These are phyloP conservation scores for Penaeus japonicus DNA, from an alignment of 1,140 invertebrate species.

Conservation along the genomic window DNA sequence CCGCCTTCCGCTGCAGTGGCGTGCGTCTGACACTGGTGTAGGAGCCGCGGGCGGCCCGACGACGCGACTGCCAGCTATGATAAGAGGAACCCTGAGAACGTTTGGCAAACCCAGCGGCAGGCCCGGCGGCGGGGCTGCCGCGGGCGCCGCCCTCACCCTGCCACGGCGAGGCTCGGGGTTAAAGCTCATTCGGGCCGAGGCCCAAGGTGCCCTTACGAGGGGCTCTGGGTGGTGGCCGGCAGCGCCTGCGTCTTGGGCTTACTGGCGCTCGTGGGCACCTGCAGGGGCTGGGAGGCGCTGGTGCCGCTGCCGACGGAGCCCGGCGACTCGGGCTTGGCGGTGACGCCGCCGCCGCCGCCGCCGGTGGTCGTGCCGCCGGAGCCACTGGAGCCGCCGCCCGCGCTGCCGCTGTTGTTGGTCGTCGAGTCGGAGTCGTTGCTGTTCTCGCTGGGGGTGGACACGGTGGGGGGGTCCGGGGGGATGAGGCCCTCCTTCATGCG, in stretches of 20 bases:
- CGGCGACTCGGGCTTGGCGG: constrained; percentile 37
- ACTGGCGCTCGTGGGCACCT: constrained; percentile 34
- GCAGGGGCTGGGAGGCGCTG: constrained; percentile 39
- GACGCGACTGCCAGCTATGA: constrained; percentile 10
- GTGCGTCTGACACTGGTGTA: background rate
- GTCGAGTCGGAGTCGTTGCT: constrained; percentile 59
- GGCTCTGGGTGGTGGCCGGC: constrained; percentile 58
- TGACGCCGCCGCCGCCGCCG: constrained; percentile 16
- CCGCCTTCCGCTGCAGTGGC: background rate
- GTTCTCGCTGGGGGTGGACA: constrained; percentile 57
- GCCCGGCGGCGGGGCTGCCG: background rate
- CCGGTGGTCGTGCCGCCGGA: background rate
- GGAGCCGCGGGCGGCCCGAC: constrained; percentile 6
- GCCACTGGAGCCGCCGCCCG: constrained; percentile 19
- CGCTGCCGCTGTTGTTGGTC: constrained; percentile 40
- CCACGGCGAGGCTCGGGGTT: constrained; percentile 13
- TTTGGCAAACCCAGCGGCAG: constrained; percentile 7
- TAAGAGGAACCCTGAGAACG: constrained; percentile 44
- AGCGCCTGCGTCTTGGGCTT: constrained; percentile 59
- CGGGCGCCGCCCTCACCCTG: background rate
- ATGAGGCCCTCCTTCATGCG: constrained; percentile 89
- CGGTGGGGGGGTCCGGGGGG: constrained; percentile 68
- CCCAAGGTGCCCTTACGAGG: constrained; percentile 48
- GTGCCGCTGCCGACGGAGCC: constrained; percentile 24
- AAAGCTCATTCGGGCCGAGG: constrained; percentile 44